These are phyloP conservation scores for Periophthalmus magnuspinnatus DNA, from an alignment of 2,797 vertebrate genomes.

Conservation along the genomic window DNA sequence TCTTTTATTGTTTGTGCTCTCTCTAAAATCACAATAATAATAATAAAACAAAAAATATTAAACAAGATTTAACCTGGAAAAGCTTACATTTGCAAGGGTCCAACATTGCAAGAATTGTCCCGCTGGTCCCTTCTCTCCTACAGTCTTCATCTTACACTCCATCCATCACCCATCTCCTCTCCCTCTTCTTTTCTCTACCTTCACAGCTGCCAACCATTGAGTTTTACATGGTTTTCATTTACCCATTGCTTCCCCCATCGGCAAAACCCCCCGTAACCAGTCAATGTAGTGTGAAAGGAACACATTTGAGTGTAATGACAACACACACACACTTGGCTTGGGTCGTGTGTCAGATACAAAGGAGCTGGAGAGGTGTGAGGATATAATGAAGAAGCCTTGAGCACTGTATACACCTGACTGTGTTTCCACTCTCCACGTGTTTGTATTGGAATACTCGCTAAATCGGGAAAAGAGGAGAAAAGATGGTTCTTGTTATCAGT, in stretches of 20 bases:
- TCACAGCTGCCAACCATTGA: background rate
- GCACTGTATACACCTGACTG: background rate
- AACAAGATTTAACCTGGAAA: background rate
- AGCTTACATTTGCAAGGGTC: background rate
- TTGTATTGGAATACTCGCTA: background rate
- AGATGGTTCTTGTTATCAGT: background rate
- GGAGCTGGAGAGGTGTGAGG: background rate
- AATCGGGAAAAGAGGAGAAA: background rate
- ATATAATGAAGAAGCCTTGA: conserved; percentile 4
- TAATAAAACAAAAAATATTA: too few relatives aligned
- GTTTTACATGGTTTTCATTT: background rate
- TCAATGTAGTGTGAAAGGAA: background rate
- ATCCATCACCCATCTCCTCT: background rate
- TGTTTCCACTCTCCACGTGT: background rate
- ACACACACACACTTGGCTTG: background rate
- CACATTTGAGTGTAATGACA: background rate
- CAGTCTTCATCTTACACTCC: background rate
- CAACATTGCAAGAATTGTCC: background rate
- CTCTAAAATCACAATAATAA: too few relatives aligned
- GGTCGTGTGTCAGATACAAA: background rate
- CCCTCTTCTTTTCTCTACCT: background rate
- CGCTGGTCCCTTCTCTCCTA: background rate
- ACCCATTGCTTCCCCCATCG: background rate
- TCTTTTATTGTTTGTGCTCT: too few relatives aligned
- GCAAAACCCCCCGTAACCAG: background rate